Percentiles rank a stretch among this genome's conserved stretches.
phyloP scores from a whole-genome alignment of 2,888 invertebrate genomes.

The Congeria kusceri region DNA sequence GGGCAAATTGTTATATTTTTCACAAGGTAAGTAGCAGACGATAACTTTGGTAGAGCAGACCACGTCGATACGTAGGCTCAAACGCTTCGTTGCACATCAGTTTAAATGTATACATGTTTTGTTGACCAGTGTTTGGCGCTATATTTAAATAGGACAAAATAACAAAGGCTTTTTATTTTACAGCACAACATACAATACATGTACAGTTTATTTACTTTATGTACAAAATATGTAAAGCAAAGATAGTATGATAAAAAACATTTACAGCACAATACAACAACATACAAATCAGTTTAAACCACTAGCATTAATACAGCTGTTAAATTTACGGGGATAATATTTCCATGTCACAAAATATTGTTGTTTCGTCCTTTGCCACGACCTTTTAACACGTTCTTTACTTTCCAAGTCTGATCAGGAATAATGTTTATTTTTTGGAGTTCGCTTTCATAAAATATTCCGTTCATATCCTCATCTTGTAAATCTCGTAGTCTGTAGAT shows the following conservation, averaged over 20 bases:
- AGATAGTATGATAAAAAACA: slow-evolving; percentile 1
- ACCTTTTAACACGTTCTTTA: slow-evolving; percentile 7
- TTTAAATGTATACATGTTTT: no score
- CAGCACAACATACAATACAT: neutral
- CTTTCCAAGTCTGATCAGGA: neutral
- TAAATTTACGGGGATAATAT: slow-evolving; percentile 5
- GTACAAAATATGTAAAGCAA: no score
- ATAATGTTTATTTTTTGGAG: slow-evolving; percentile 27
- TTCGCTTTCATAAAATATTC: slow-evolving; percentile 37
- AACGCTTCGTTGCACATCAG: no score
- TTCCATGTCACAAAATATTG: neutral
- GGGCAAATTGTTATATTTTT: no score
- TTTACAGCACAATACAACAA: neutral
- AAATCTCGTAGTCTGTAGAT: slow-evolving; percentile 28
- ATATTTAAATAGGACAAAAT: no score
- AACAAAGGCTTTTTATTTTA: neutral
- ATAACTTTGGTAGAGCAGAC: no score
- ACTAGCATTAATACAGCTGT: slow-evolving; percentile 11
- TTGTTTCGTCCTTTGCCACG: no score
- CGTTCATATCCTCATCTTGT: slow-evolving; percentile 23
- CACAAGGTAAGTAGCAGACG: no score
- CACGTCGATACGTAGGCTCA: no score
- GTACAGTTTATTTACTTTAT: neutral
- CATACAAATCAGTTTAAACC: slow-evolving; percentile 3
- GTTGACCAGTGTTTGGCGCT: no score